Percentiles rank a stretch among this genome's conserved stretches.
Conservation (phyloP, 2,113 vertebrate species). For the Ptychochromis oligacanthus region DNA sequence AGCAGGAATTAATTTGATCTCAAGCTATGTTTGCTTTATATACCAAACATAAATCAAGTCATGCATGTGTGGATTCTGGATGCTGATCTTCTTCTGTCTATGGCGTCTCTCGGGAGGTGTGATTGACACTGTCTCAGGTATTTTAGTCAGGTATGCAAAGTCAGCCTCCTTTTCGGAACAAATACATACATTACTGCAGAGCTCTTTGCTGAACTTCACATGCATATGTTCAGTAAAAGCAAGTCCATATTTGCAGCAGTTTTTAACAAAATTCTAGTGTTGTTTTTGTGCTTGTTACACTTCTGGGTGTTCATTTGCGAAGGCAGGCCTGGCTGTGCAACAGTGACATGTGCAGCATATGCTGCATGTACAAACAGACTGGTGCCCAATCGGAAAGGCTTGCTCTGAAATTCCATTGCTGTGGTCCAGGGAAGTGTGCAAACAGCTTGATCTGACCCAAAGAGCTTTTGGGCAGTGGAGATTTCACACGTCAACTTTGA, state of each 20-base stretch:
- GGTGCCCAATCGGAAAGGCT: slow-evolving; percentile 54
- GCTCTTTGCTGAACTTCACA: neutral
- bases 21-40: slow-evolving; percentile 13
- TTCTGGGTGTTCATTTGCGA: slow-evolving; percentile 31
- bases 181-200: neutral
- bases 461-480: slow-evolving; percentile 25
- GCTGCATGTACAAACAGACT: slow-evolving; percentile 48
- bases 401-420: slow-evolving; percentile 60
- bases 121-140: slow-evolving; percentile 1
- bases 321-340: slow-evolving; percentile 35
- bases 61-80: slow-evolving; percentile 25
- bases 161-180: slow-evolving; percentile 10
- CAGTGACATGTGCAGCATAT: slow-evolving; percentile 59
- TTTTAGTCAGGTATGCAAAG: slow-evolving; percentile 1
- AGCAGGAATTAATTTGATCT: slow-evolving; percentile 14
- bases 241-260: neutral
- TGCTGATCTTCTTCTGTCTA: neutral
- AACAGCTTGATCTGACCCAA: slow-evolving; percentile 39
- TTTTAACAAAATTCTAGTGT: slow-evolving; percentile 1
- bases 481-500: slow-evolving; percentile 38
- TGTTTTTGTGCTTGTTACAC: neutral
- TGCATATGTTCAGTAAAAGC: neutral
- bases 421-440: slow-evolving; percentile 40
- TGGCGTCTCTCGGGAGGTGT: neutral
- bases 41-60: slow-evolving; percentile 34